Evolutionary conservation across 2,888 invertebrate genomes (phyloP).

Genomic region (Cyaniris semiargus): DNA sequence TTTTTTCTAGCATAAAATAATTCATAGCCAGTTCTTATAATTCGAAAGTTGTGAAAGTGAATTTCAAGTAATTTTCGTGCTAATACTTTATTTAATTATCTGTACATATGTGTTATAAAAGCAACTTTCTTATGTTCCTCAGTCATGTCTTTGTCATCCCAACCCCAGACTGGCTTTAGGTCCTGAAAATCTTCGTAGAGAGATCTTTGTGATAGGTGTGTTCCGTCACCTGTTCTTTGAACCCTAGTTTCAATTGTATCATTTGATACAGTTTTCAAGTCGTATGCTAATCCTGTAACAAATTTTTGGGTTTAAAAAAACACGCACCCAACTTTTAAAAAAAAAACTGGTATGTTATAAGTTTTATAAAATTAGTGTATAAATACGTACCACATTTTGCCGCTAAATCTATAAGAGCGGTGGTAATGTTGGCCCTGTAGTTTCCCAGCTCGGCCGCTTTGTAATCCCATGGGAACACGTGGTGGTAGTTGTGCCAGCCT

Average conservation of each 20-base stretch:
- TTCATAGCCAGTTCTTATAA: too few species aligned
- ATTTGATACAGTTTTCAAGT: slow-evolving; percentile 88
- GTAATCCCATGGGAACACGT: slow-evolving; percentile 92
- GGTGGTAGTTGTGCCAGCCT: slow-evolving; percentile 95
- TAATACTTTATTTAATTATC: too few species aligned
- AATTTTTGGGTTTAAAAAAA: too few species aligned
- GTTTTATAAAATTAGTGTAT: too few species aligned
- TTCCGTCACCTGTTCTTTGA: slow-evolving; percentile 87
- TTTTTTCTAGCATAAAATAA: too few species aligned
- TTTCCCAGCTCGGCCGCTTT: slow-evolving; percentile 86
- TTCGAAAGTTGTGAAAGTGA: too few species aligned
- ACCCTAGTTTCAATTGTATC: slow-evolving; percentile 86
- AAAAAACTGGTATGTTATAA: too few species aligned
- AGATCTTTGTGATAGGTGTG: slow-evolving; percentile 58
- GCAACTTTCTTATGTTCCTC: slow-evolving; percentile 81
- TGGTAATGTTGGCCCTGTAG: slow-evolving; percentile 83
- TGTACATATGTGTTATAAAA: too few species aligned
- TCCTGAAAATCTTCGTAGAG: slow-evolving; percentile 57
- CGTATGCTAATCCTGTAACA: slow-evolving; percentile 92
- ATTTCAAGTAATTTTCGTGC: too few species aligned
- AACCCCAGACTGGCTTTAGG: slow-evolving; percentile 86
- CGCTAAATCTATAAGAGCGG: slow-evolving; percentile 82
- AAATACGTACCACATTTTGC: slow-evolving; percentile 82
- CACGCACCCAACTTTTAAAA: too few species aligned
- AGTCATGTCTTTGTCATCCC: slow-evolving; percentile 89